Conservation (phyloP, 2,888 invertebrate genomes). For the Chrysolina oricalcia region DNA sequence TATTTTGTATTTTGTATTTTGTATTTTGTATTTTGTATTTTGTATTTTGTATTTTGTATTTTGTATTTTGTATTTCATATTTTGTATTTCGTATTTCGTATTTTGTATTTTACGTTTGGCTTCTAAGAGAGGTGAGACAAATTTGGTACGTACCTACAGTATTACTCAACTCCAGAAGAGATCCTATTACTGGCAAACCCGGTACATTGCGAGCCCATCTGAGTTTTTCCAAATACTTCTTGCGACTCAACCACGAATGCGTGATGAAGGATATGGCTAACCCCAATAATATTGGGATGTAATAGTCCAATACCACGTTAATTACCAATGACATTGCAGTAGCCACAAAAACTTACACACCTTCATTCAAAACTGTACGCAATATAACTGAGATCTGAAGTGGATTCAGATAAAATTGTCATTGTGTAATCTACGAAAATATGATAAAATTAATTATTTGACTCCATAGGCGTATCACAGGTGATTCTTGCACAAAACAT, state of each 20-base stretch:
- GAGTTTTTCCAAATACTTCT: conserved; percentile 41
- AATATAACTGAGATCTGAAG: not conserved
- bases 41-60: too few relatives aligned
- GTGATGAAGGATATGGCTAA: conserved; percentile 21
- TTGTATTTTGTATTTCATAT: too few relatives aligned
- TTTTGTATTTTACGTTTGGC: too few relatives aligned
- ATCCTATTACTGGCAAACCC: conserved; percentile 51
- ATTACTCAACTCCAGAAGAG: conserved; percentile 48
- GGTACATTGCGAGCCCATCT: conserved; percentile 51
- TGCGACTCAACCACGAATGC: conserved; percentile 32
- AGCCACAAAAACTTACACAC: not conserved
- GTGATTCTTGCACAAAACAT: too few relatives aligned
- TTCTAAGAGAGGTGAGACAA: too few relatives aligned
- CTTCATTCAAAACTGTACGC: not conserved
- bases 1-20: too few relatives aligned
- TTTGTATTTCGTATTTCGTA: too few relatives aligned
- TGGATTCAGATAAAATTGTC: too few relatives aligned
- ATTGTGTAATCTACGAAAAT: not conserved
- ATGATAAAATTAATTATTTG: not conserved
- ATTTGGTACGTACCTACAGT: conserved; percentile 47
- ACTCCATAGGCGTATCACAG: not conserved
- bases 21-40: too few relatives aligned
- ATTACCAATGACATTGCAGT: not conserved
- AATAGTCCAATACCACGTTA: too few relatives aligned
- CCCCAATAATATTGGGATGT: conserved; percentile 18